Base-by-base conservation (phyloP, 2,888 invertebrate species). In the Ametastegia equiseti region DNA sequence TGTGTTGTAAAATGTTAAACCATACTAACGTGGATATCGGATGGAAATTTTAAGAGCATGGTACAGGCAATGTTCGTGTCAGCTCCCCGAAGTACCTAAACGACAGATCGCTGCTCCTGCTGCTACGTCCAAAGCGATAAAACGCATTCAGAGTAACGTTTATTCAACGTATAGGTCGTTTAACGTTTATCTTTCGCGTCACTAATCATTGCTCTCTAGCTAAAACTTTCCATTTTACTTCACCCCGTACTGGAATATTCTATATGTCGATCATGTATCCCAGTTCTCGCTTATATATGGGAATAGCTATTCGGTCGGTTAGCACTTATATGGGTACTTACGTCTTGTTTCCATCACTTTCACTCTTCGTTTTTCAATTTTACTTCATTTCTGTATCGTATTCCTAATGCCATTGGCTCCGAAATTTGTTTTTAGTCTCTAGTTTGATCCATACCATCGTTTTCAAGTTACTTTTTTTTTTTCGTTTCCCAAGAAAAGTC, bases 181-280 rank as follows among this genome's bases (percentile, higher is more conserved):
- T 60, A 60, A 30, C 60, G 60, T 60, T 60, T 60, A 60, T 30
- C 60, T 60, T 60, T 60, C 13, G 60, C 60, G 15, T 60, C 15
- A 30, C 60, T 60, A 60, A 60, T 60, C 60, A 60, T 60, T 60
- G 30, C 60, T 60, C 60, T 60, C 60, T 60, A 15, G 60, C 5
- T 60, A 23, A 60, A 60, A 60, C 30, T 60, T 60, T 60, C 60
- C 60, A 60, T 60, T 60, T 30, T 60, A 60, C 30, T 30, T 5
- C 19, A 13, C 60, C 60, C 30, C 60, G 60, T 60, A 23, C n/a
- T n/a, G 60, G 60, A 30, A 60, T 27, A 30, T 9, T 42, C 42
- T 42, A 9, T 42, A 42, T 9, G 42, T 3, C 54, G 54, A 11
- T 23, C 23, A 54, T 54, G 11, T 54, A 54, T 23, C 19, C 23